Evolutionary conservation across 1,140 invertebrate species (phyloP), one percentile per base, ranked within the genome.

Genomic region (Cryptotermes secundus): DNA sequence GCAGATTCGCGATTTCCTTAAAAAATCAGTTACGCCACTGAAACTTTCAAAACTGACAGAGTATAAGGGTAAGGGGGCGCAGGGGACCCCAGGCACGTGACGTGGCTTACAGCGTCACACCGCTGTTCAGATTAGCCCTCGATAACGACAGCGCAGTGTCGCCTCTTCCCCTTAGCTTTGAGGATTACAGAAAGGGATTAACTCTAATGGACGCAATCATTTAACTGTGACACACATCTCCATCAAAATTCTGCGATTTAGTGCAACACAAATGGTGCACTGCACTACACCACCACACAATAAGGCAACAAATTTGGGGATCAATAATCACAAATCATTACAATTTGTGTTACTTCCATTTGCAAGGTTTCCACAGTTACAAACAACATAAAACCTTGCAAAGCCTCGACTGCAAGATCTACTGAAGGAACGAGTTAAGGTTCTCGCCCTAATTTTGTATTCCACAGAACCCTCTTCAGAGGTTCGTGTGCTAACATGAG

Each of bases 181-280:
- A 72, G 59, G 59, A 72, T 72, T 72, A 72, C 7, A 31, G 26
- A 16, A 72, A n/a, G 31, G 59, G 59, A 72, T 72, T 72, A 72
- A 72, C 59, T 72, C n/a, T 72, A 72, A 72, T 72, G 59, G 59
- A 72, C 59, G 59, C 59, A n/a, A 14, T 72, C 59, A 31, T n/a
- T 72, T 3, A 72, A 72, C 26, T 31, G 59, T 31, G 59, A 72
- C 1, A 72, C n/a, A 31, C 26, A 31, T 9, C 59, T 16, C 26
- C 59, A 14, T 72, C 7, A 31, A 72, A 72, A 72, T 72, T 7
- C 14, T 72, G 59, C 26, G 26, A 72, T 6, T 10, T 72, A 31
- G n/a, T 72, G 59, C 26, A 72, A 72, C 59, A 72, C 26, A n/a
- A 14, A 3, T 7, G 53, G 22, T 10, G 22, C 53, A 72, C 26